Conservation (phyloP, 1,140 invertebrate genomes). For the Nylanderia fulva region DNA sequence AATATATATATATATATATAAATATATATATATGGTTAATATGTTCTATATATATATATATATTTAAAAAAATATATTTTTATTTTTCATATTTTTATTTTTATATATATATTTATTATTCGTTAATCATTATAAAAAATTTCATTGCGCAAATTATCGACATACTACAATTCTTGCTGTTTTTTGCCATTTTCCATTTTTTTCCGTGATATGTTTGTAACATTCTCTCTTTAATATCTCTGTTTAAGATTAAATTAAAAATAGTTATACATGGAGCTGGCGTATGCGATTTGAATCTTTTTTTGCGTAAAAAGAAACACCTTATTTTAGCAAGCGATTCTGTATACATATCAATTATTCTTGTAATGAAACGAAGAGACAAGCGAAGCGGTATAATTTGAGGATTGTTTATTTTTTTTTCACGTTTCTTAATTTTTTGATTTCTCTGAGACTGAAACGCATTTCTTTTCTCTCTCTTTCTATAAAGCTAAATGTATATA, state of each 20-base stretch:
- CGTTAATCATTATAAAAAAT: too few species aligned
- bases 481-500: background rate
- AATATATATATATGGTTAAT: background rate
- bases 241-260: too few species aligned
- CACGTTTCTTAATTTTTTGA: background rate
- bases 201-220: too few species aligned
- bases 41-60: background rate
- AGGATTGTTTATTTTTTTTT: background rate
- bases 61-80: background rate
- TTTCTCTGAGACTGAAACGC: background rate
- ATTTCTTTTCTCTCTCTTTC: background rate
- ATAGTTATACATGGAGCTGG: background rate
- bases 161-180: too few species aligned
- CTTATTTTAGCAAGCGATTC: background rate
- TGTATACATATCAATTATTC: background rate
- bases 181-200: too few species aligned
- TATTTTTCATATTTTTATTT: background rate
- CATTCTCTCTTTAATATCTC: too few species aligned
- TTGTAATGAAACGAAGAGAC: too few species aligned
- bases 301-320: background rate
- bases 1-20: background rate
- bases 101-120: background rate
- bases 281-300: background rate
- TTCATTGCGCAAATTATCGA: too few species aligned
- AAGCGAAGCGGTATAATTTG: too few species aligned